Conservation (phyloP, 2,888 invertebrate species). For the Muscina levida region DNA sequence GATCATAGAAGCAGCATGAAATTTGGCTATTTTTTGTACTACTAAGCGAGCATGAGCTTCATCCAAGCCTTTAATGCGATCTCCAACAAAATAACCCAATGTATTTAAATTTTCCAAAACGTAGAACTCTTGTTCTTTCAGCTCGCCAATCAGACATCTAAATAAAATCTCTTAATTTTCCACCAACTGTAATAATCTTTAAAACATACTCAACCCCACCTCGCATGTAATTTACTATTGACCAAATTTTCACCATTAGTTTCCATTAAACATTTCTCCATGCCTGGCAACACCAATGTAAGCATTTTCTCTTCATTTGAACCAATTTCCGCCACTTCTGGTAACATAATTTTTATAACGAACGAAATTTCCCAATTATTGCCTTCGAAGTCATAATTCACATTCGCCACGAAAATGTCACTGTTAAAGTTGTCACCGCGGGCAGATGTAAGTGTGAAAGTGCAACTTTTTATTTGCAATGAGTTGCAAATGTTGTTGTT, state of each 20-base stretch:
- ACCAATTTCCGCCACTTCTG: slow-evolving; percentile 69
- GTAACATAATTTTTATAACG: slow-evolving; percentile 71
- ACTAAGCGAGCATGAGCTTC: slow-evolving; percentile 80
- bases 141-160: slow-evolving; percentile 70
- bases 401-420: slow-evolving; percentile 70
- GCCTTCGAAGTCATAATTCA: slow-evolving; percentile 61
- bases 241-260: slow-evolving; percentile 4
- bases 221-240: slow-evolving; percentile 68
- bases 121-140: slow-evolving; percentile 69
- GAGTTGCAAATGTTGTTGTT: slow-evolving; percentile 26
- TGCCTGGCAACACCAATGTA: slow-evolving; percentile 69
- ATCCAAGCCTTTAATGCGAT: slow-evolving; percentile 81
- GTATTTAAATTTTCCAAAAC: slow-evolving; percentile 78
- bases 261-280: slow-evolving; percentile 66
- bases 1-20: slow-evolving; percentile 82
- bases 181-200: no score
- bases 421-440: slow-evolving; percentile 75
- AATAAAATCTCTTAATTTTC: no score
- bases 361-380: slow-evolving; percentile 57
- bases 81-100: slow-evolving; percentile 80
- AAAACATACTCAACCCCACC: slow-evolving; percentile 69
- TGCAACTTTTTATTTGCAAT: slow-evolving; percentile 44
- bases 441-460: slow-evolving; percentile 54
- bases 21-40: slow-evolving; percentile 80
- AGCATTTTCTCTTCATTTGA: slow-evolving; percentile 71